Conservation (phyloP, 2,113 vertebrate genomes). For the Pao palembangensis region DNA sequence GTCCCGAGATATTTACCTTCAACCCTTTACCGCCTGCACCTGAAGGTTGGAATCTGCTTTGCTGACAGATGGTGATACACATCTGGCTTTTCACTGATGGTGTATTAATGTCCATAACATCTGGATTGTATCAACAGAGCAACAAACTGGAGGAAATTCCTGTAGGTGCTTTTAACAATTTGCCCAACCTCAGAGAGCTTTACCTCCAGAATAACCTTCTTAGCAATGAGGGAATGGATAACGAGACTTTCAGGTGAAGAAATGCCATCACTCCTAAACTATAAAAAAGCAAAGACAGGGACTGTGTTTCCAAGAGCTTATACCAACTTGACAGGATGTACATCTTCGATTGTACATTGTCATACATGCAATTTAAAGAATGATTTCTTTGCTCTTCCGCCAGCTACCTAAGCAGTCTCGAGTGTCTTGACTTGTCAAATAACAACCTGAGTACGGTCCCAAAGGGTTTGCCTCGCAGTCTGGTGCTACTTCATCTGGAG, state of each 20-base stretch:
- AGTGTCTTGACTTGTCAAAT: conserved; percentile 95
- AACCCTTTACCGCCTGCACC: conserved; percentile 86
- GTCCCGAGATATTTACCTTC: conserved; percentile 88
- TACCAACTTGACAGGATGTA: too few relatives aligned
- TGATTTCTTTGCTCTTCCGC: conserved; percentile 14
- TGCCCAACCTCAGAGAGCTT: conserved; percentile 85
- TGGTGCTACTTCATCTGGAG: conserved; percentile 93
- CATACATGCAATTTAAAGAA: neutral
- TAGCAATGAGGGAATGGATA: conserved; percentile 89
- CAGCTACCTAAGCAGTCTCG: conserved; percentile 89
- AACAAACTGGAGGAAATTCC: conserved; percentile 96
- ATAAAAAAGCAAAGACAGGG: too few relatives aligned
- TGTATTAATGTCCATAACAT: neutral
- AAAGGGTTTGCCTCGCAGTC: conserved; percentile 85
- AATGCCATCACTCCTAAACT: too few relatives aligned
- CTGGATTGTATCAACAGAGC: conserved; percentile 70
- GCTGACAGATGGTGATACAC: neutral
- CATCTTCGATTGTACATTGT: neutral
- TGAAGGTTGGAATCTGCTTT: conserved; percentile 80
- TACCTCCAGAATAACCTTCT: conserved; percentile 94
- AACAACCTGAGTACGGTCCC: conserved; percentile 92
- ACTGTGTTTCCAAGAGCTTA: too few relatives aligned
- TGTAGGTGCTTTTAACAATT: conserved; percentile 82
- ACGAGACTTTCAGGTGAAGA: conserved; percentile 89
- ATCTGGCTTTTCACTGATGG: neutral